Base-by-base conservation (phyloP, 2,113 vertebrate genomes). In the Lepisosteus oculatus region DNA sequence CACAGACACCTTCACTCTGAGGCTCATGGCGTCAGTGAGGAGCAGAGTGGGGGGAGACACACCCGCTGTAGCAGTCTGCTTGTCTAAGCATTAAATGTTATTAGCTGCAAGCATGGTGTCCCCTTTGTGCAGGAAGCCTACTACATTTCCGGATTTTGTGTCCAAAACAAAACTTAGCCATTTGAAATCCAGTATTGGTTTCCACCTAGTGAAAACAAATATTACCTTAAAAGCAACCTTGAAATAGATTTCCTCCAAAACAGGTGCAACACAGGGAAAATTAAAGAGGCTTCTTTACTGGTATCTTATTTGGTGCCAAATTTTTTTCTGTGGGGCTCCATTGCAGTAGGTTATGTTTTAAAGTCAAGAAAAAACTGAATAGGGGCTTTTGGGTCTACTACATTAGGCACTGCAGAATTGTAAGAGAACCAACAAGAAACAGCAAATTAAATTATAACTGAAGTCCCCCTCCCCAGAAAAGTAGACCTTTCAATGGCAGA, bases 1-100 rank as follows among this genome's bases (percentile, higher is more conserved):
- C 85, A 83, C 87, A 94, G 93, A 94, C 90, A 93, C 93, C 89
- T 93, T 91, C 77, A 80, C 72, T 90, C 77, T 85, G 84, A 82
- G 88, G 87, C 86, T 85, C 88, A 87, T 76, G 87, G 86, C 84
- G 79, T 89, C 86, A 88, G 85, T 76, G 83, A 83, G 80, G 67
- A 80, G 86, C 72, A 81, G 75, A 73, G 67, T 73, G 74, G 70
- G 72, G 71, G 70, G 67, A 55, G 65, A 73, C 15, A 66, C 72
- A 41, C 0, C 0, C 11, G 61, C 55, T 1, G 3, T 77, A 51
- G 70, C 55, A 0, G 3, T 43, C 80, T 77, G 78, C 71, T 80
- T 77, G 69, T 72, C 62, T 77, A 64, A 77, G 77, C 69, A 74
- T 45, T 74, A 66, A 51, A 64, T 42, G 61, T 47, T 76, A 68